Conservation (phyloP, 2,888 invertebrate species). For the Scaptomyza cyrtandrae region DNA sequence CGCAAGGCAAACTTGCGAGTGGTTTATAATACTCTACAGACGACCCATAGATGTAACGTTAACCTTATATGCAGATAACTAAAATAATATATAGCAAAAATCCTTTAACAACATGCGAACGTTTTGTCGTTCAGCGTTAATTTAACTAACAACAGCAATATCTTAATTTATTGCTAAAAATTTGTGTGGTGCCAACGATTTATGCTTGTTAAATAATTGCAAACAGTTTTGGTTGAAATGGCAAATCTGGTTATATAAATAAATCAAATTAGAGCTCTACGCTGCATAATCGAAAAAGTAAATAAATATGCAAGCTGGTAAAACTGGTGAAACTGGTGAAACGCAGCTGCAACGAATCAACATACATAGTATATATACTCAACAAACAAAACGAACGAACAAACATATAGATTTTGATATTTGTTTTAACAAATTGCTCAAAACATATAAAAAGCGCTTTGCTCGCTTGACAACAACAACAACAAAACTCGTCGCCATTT, state of each 20-base stretch:
- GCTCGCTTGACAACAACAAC: constrained; percentile 15
- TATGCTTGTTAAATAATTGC: constrained; percentile 43
- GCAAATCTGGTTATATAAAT: constrained; percentile 55
- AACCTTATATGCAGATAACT: background rate
- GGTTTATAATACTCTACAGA: constrained; percentile 51
- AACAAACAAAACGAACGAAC: constrained; percentile 12
- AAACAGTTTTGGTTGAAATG: constrained; percentile 21
- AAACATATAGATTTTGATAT: constrained; percentile 56
- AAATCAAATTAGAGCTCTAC: constrained; percentile 75
- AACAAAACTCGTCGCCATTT: constrained; percentile 1
- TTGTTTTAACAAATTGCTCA: constrained; percentile 77
- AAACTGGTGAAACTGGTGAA: constrained; percentile 4
- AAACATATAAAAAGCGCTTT: constrained; percentile 37
- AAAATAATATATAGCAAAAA: constrained; percentile 4
- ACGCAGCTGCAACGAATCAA: constrained; percentile 37
- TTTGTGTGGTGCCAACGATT: constrained; percentile 22
- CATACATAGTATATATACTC: background rate
- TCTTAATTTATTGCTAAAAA: constrained; percentile 13
- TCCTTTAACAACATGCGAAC: too few species aligned
- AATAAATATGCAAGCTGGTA: constrained; percentile 54
- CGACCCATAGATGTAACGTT: background rate
- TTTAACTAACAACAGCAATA: background rate
- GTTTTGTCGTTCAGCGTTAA: too few species aligned
- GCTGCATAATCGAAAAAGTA: constrained; percentile 71
- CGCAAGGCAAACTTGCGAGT: constrained; percentile 70